Evolutionary conservation across 2,888 invertebrate species (phyloP), one percentile per base, ranked within the genome.

Genomic region (Troides oblongomaculatus): DNA sequence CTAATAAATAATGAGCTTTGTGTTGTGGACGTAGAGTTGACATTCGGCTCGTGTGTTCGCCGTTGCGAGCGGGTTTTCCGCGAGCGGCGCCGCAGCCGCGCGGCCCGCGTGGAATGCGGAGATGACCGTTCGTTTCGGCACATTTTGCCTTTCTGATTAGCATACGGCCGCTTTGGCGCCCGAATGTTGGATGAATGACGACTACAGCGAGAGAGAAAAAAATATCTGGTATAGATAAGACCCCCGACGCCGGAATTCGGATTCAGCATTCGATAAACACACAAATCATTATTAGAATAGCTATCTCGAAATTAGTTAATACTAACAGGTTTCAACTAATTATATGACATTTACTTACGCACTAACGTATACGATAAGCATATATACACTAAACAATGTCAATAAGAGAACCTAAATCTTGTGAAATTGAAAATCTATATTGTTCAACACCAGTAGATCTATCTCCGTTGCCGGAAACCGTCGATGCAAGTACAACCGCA

Each of bases 81-180:
- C 65, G 74, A 78, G 77, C 80, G 80, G 80, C 82, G 76, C 77
- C 77, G 82, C 83, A 80, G 80, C 74, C 79, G 80, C 76, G 75
- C 68, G 76, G 76, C 79, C 75, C 80, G 78, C 75, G 77, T 77
- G 88, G 92, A 91, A 92, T 92, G 91, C 91, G 91, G 92, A 91
- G 91, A 90, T 88, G 88, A 84, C 83, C 85, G 82, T 81, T 76
- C 76, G 81, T 83, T 86, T 86, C 79, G 86, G 81, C 81, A 81
- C 79, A 81, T 82, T 80, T 79, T 78, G 78, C 75, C 79, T 79
- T 80, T 77, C 81, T 82, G 73, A 88, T 90, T 90, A 85, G 76
- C 89, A 89, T 90, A 85, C 78, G 75, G 74, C 77, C 80, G 81
- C 83, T 81, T 75, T 79, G 81, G 80, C 81, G 85, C 82, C 80